Conservation (phyloP, 2,888 invertebrate genomes). For the Eristalis intricaria region DNA sequence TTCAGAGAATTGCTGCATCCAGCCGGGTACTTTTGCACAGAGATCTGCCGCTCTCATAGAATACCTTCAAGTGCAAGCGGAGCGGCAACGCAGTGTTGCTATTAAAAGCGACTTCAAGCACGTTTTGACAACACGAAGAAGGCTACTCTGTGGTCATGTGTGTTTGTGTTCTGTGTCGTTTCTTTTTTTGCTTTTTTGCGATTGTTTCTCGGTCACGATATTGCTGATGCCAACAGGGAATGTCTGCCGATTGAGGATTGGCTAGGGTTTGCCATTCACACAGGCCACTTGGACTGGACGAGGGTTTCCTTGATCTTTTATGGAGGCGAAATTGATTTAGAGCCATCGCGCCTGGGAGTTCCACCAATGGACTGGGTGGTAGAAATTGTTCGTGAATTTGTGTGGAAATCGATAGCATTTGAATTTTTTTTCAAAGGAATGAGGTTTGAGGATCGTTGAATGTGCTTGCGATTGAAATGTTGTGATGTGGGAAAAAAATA, state of each 20-base stretch:
- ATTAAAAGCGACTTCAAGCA: conserved; percentile 27
- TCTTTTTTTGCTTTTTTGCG: background rate
- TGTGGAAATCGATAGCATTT: no score
- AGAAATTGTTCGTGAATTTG: no score
- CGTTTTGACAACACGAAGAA: background rate
- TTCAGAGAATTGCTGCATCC: conserved; percentile 57
- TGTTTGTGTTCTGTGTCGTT: background rate
- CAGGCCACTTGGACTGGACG: background rate
- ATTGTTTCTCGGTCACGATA: conserved; percentile 64
- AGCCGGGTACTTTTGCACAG: conserved; percentile 8
- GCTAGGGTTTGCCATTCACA: conserved; percentile 59
- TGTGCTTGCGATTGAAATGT: no score
- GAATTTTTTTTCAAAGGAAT: no score
- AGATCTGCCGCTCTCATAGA: conserved; percentile 32
- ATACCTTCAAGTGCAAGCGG: conserved; percentile 44
- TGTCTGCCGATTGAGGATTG: conserved; percentile 55
- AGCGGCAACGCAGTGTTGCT: conserved; percentile 5
- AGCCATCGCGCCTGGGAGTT: background rate
- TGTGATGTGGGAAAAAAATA: no score
- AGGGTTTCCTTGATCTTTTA: conserved; percentile 65
- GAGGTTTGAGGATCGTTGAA: no score
- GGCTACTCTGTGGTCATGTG: conserved; percentile 8
- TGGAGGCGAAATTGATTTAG: conserved; percentile 7
- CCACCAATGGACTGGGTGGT: background rate
- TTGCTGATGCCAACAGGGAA: conserved; percentile 47